Base-by-base conservation (phyloP, 2,888 invertebrate genomes). In the Pterobdella sp. region DNA sequence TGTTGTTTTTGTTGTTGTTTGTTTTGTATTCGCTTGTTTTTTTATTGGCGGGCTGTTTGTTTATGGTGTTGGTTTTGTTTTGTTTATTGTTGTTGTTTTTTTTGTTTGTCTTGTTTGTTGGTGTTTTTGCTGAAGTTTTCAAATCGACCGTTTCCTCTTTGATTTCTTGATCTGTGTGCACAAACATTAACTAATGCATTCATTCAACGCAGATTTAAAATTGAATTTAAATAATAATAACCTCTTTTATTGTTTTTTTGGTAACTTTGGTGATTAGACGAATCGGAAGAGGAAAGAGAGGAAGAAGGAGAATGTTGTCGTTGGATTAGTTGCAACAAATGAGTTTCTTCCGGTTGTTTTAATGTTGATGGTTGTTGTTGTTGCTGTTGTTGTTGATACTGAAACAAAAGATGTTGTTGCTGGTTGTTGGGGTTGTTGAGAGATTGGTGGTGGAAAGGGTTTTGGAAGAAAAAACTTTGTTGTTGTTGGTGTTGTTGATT, bases 401-500 rank as follows among this genome's bases (percentile, higher is more conserved):
- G 26, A 63, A 26, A 29, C 31, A 26, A 29, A 4, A 63, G 10
- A 10, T n/a, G 63, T 63, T 63, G 63, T 63, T n/a, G 31, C 7
- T 63, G 4, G 42, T 26, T 37, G 68, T 34, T 1, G 68, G 1
- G 1, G 69, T 26, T 31, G 69, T 29, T 14, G 69, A 31, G 69
- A 69, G 32, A 56, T 32, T 14, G 49, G 42, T n/a, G 22, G 3
- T 14, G 69, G 26, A n/a, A 26, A 22, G 52, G 69, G 31, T 69
- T 1, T 42, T 22, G 36, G 26, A n/a, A 56, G 1, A 56, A 56
- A 29, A 31, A 36, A 31, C 32, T 3, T 65, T 65, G 65, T 65
- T 65, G 65, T 65, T 65, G 65, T 65, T 35, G 65, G 4, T 65
- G 65, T 35, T 65, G 65, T 3, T 3, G 31, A n/a, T 32, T 29